Conservation (phyloP, 2,113 vertebrate species). For the Ictidomys tridecemlineatus region DNA sequence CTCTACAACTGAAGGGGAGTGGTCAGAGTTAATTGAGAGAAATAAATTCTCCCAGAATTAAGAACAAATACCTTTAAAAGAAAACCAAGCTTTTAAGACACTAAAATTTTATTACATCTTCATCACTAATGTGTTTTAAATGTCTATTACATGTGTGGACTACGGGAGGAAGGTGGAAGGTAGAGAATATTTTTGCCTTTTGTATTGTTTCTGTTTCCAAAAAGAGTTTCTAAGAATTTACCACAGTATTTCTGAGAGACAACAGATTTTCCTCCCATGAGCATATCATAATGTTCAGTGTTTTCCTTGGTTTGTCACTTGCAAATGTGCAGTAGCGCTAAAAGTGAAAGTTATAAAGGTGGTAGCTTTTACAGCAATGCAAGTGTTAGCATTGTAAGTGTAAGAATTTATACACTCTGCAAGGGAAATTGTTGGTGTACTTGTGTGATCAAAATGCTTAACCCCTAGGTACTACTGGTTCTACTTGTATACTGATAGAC, state of each 20-base stretch:
- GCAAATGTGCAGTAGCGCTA: slow-evolving; percentile 70
- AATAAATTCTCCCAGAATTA: neutral
- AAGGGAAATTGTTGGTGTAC: slow-evolving; percentile 64
- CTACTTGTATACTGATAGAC: neutral
- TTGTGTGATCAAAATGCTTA: slow-evolving; percentile 58
- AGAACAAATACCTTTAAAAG: neutral
- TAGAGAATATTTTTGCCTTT: neutral
- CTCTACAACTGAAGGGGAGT: neutral
- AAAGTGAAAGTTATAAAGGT: slow-evolving; percentile 74
- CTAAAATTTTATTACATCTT: neutral
- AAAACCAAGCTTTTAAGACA: neutral
- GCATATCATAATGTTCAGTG: slow-evolving; percentile 57
- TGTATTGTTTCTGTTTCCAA: neutral
- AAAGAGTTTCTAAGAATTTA: neutral
- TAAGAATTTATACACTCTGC: slow-evolving; percentile 56
- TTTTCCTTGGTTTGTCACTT: slow-evolving; percentile 72
- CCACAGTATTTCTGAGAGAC: slow-evolving; percentile 23
- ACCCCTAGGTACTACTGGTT: slow-evolving; percentile 18
- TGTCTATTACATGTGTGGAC: neutral
- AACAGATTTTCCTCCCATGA: slow-evolving; percentile 69
- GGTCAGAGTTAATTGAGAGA: neutral
- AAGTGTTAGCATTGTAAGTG: slow-evolving; percentile 73
- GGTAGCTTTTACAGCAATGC: slow-evolving; percentile 72
- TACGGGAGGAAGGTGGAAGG: neutral
- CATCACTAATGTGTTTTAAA: slow-evolving; percentile 15